Evolutionary conservation across 1,140 invertebrate genomes (phyloP), one percentile per base, ranked within the genome.

Genomic region (Oedothorax gibbosus): DNA sequence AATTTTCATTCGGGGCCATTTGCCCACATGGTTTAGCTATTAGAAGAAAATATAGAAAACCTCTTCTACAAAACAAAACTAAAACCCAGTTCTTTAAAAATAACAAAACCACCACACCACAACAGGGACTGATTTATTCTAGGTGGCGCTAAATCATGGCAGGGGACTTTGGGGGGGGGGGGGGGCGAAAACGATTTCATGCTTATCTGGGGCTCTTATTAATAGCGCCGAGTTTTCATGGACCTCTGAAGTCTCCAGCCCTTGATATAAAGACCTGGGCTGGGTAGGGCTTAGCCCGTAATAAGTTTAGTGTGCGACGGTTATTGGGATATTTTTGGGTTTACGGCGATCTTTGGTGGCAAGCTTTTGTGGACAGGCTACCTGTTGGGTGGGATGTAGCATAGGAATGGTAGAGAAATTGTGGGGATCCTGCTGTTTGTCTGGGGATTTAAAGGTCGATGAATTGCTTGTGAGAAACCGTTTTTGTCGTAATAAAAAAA

Each of bases 171-270:
- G 4, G 53, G 12, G 50, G 7, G 9, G 60, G 12, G 50, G 11
- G 76, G 21, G 12, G 53, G 65, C 69, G 78, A 81, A 81, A 81
- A 81, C 78, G 78, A 81, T 81, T 81, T 81, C 78, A 81, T 81
- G 78, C 78, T 71, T 81, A 81, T 81, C 78, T 71, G 78, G 64
- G 78, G 78, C 60, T 60, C 78, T 81, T 81, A 81, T 81, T 81
- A 81, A 81, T 71, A 81, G 78, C 78, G 49, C 35, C 14, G 49
- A 53, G 35, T 57, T 54, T 81, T 81, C 78, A 81, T 71, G 78
- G 78, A 81, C 71, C 65, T 56, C 14, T 71, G 66, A 14, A 35
- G 35, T 35, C 35, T 35, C 35, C 35, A 35, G 35, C 35, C 35
- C 35, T 35, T 35, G 35, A 35, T 35, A 35, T 35, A 35, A 35